Evolutionary conservation across 2,113 vertebrate genomes (phyloP).

Genomic region (Otus sunia): DNA sequence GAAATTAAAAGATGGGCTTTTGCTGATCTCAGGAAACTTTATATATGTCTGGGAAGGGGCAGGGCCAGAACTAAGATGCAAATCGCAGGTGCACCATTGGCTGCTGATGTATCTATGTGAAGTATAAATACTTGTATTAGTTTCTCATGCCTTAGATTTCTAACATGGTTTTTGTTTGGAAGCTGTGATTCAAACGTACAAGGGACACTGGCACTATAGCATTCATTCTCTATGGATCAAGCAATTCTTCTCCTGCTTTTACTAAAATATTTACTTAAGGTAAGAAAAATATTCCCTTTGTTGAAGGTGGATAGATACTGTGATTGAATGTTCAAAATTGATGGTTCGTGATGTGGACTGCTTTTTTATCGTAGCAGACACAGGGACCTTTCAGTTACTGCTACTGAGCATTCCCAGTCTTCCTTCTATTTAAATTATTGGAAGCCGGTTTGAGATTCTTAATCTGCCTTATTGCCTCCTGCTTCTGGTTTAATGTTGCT

Average conservation of each 20-base stretch:
- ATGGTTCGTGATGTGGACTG: neutral
- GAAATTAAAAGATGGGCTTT: neutral
- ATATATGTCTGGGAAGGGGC: neutral
- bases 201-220: neutral
- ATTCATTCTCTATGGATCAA: slow-evolving; percentile 64
- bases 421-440: neutral
- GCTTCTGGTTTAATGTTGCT: neutral
- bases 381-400: neutral
- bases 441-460: neutral
- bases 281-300: slow-evolving; percentile 44
- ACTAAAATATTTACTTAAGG: slow-evolving; percentile 66
- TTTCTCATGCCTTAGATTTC: neutral
- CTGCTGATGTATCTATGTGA: neutral
- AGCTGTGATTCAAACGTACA: neutral
- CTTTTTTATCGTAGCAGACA: neutral
- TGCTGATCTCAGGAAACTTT: neutral
- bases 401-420: neutral
- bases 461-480: neutral
- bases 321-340: neutral
- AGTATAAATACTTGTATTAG: neutral
- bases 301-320: neutral
- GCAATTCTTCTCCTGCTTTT: slow-evolving; percentile 60
- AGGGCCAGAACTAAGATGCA: neutral
- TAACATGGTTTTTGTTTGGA: neutral
- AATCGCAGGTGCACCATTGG: neutral